Conservation (phyloP, 23 tunicate genomes). For the Styela plicata region DNA sequence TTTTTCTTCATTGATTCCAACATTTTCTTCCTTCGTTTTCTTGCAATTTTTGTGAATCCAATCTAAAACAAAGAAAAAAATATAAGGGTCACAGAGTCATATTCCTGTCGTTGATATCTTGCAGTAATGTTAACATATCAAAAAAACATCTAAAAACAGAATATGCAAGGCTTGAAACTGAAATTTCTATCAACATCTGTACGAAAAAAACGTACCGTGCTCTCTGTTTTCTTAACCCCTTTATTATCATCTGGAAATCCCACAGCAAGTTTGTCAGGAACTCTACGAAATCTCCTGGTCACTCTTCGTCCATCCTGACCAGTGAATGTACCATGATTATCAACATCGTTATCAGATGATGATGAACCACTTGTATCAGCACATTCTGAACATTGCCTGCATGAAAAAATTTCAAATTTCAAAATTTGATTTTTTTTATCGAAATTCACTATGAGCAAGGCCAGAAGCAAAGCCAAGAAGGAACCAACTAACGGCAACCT, state of each 20-base stretch:
- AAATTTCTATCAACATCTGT: too few species aligned
- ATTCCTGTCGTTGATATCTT: too few species aligned
- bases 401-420: constrained; percentile 3
- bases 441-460: background rate
- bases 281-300: constrained; percentile 55
- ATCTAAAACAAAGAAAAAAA: background rate
- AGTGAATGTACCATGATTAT: constrained; percentile 47
- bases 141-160: too few species aligned
- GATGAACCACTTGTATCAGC: constrained; percentile 48
- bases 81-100: too few species aligned
- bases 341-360: constrained; percentile 31
- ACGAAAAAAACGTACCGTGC: background rate
- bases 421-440: too few species aligned
- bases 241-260: constrained; percentile 15
- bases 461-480: too few species aligned
- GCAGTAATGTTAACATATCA: too few species aligned
- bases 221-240: background rate
- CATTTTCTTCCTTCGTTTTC: background rate
- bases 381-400: constrained; percentile 88
- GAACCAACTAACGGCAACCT: too few species aligned
- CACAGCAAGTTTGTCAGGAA: constrained; percentile 62
- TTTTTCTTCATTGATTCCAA: background rate
- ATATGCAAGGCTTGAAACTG: too few species aligned
- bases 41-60: background rate
- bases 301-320: constrained; percentile 65